Evolutionary conservation across 2,797 vertebrate species (phyloP), one percentile per base, ranked within the genome.

Genomic region (Pipistrellus nathusii): DNA sequence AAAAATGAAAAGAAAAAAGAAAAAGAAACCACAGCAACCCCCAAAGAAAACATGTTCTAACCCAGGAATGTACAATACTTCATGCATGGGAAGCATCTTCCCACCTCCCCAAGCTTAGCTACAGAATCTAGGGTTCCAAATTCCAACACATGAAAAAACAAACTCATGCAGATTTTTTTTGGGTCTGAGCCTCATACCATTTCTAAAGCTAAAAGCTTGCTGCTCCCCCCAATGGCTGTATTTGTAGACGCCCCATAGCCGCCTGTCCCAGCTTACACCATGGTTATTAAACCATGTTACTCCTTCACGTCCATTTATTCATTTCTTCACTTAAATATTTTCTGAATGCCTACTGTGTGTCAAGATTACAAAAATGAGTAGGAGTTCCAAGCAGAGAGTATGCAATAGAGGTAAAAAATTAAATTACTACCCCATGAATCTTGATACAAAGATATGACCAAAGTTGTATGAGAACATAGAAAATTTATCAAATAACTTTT

Each of bases 11-110:
- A 32, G 71, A 75, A 55, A 27, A 85, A 27, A 86, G 48, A 57
- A 85, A 88, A 88, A 93, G 90, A 91, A 96, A 97, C 95, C 95
- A 93, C 95, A 96, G 86, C 91, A 94, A 80, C 69, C 83, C 85
- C 91, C 87, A 95, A 96, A 95, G 87, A 96, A 96, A 97, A 97
- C 93, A 96, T 89, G 85, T 96, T 91, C 96, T 95, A 93, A 88
- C 93, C 93, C 92, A 96, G 93, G 95, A 97, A 97, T 97, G 95
- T 82, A 78, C 57, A 89, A 85, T 46, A 32, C 90, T 95, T 78
- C 90, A 78, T 92, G 88, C 94, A 88, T 81, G 93, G 83, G 76
- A 94, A 92, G 62, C 27, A 44, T 95, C 93, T 95, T 89, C 90
- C 91, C 71, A 80, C 95, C 83, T 95, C 93, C 88, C 93, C 93